These are phyloP conservation scores for Bombus terrestris DNA, from an alignment of 1,140 invertebrate species.

Conservation along the genomic window DNA sequence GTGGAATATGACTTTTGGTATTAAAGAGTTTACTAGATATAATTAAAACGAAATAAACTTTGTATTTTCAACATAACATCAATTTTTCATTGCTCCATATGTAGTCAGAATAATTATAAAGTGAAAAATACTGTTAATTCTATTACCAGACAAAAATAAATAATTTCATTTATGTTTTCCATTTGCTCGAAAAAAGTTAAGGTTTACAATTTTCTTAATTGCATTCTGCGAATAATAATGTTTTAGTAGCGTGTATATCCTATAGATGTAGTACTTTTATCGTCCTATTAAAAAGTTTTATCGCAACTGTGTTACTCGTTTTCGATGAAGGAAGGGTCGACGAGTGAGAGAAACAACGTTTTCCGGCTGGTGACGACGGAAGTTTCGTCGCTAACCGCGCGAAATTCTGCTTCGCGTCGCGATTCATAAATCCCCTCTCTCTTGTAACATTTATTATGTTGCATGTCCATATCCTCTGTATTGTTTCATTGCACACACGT, in stretches of 20 bases:
- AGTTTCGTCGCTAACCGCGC: slow-evolving; percentile 31
- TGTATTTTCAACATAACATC: too few relatives aligned
- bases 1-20: too few relatives aligned
- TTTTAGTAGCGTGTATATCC: background rate
- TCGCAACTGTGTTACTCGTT: slow-evolving; percentile 1
- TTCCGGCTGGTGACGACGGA: slow-evolving; percentile 15
- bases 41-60: too few relatives aligned
- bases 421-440: slow-evolving; percentile 28
- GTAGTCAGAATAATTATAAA: too few relatives aligned
- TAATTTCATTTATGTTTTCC: background rate
- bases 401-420: slow-evolving; percentile 32
- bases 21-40: too few relatives aligned
- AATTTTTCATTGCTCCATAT: too few relatives aligned
- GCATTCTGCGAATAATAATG: background rate
- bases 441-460: slow-evolving; percentile 25
- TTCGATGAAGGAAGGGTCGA: slow-evolving; percentile 18
- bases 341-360: background rate
- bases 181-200: too few relatives aligned
- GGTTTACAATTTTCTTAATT: background rate
- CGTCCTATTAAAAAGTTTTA: slow-evolving; percentile 28
- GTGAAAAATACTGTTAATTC: background rate
- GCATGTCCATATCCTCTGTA: background rate
- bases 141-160: background rate
- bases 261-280: background rate
- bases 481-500: background rate